phyloP scores from a whole-genome alignment of 2,113 vertebrate genomes.

The Noctilio leporinus region DNA sequence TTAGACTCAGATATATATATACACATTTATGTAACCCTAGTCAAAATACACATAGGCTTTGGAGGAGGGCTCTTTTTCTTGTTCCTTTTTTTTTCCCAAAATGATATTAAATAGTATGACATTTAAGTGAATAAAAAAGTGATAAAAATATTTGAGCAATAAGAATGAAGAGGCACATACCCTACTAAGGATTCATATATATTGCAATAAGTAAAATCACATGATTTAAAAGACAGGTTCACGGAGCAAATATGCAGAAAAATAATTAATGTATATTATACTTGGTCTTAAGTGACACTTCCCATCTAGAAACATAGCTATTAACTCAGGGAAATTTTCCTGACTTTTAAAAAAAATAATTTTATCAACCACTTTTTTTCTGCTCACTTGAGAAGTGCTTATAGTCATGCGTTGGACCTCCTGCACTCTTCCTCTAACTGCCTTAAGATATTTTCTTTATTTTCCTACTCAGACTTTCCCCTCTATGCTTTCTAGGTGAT shows the following conservation, averaged over 20 bases:
- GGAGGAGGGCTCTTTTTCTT: not conserved
- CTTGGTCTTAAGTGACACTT: not conserved
- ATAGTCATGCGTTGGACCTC: not conserved
- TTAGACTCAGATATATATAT: not conserved
- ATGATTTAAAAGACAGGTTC: not conserved
- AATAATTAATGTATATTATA: not conserved
- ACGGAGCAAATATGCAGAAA: not conserved
- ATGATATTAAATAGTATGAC: not conserved
- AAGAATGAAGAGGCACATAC: not conserved
- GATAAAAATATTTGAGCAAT: not conserved
- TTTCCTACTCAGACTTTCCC: not conserved
- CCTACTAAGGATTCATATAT: not conserved
- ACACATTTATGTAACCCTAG: not conserved
- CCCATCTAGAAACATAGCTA: not conserved
- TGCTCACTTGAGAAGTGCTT: not conserved
- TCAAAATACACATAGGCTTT: not conserved
- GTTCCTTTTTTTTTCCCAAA: too few species aligned
- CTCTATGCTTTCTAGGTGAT: not conserved
- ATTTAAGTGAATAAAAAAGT: not conserved
- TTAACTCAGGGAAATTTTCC: not conserved
- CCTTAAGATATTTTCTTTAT: not conserved
- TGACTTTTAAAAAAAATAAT: not conserved
- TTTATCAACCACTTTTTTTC: not conserved
- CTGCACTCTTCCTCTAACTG: not conserved
- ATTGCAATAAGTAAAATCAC: not conserved